Conservation (phyloP, 1,140 invertebrate species). For the Pomphorhynchus laevis region DNA sequence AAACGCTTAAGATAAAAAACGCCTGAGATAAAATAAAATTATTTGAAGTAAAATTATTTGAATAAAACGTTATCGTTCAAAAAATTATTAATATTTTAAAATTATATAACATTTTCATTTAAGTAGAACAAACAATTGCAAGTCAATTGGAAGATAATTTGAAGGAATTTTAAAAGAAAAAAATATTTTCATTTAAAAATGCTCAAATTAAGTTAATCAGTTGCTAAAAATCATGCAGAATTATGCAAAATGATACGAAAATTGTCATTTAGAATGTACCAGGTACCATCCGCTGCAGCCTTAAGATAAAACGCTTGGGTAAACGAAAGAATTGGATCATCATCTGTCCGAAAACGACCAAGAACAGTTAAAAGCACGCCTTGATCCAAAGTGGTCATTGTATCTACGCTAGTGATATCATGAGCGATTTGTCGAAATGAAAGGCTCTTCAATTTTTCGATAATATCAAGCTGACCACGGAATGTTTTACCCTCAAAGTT, state of each 20-base stretch:
- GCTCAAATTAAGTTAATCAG: too few species aligned
- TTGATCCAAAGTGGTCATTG: slow-evolving; percentile 7
- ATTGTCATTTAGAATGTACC: slow-evolving; percentile 9
- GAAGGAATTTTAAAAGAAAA: too few species aligned
- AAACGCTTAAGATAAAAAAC: too few species aligned
- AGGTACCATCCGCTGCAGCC: slow-evolving; percentile 1
- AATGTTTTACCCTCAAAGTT: slow-evolving; percentile 5
- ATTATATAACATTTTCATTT: too few species aligned
- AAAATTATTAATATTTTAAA: too few species aligned
- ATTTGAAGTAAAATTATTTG: too few species aligned
- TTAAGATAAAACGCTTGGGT: slow-evolving; percentile 6
- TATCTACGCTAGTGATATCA: slow-evolving; percentile 4
- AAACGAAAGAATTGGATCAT: slow-evolving; percentile 8
- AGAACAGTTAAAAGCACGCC: slow-evolving; percentile 7
- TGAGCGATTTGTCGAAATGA: slow-evolving; percentile 7
- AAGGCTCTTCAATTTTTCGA: slow-evolving; percentile 9
- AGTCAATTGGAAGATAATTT: too few species aligned
- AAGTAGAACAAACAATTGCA: too few species aligned
- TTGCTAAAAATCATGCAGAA: too few species aligned
- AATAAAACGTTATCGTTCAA: too few species aligned
- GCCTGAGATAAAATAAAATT: too few species aligned
- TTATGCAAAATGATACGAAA: slow-evolving; percentile 8
- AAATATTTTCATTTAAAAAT: too few species aligned
- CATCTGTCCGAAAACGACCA: slow-evolving; percentile 8
- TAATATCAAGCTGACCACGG: slow-evolving; percentile 5